These are phyloP conservation scores for Synanthedon andrenaeformis DNA, from an alignment of 2,888 invertebrate species.

Conservation along the genomic window DNA sequence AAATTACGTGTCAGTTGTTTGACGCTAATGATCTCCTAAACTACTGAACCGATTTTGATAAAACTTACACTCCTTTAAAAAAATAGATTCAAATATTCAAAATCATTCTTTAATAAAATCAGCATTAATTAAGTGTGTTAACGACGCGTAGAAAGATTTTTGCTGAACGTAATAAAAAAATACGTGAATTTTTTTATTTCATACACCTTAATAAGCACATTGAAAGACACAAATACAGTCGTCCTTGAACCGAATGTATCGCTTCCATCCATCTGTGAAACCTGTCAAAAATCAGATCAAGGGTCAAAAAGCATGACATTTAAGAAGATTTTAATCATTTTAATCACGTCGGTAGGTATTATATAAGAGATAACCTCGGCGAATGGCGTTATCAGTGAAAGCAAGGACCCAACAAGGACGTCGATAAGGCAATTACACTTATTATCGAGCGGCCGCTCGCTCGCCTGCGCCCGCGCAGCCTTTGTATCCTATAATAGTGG, in stretches of 20 bases:
- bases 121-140: too few relatives aligned
- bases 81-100: too few relatives aligned
- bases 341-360: constrained; percentile 15
- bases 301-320: constrained; percentile 27
- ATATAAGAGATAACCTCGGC: constrained; percentile 40
- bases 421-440: constrained; percentile 52
- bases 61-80: too few relatives aligned
- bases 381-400: constrained; percentile 60
- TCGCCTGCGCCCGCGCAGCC: constrained; percentile 20
- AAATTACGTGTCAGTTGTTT: too few relatives aligned
- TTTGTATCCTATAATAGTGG: constrained; percentile 14
- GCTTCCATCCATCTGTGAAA: not conserved
- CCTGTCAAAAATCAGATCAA: constrained; percentile 21
- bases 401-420: constrained; percentile 62
- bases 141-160: too few relatives aligned
- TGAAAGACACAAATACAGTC: not conserved
- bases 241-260: constrained; percentile 1
- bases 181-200: too few relatives aligned
- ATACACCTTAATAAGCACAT: not conserved
- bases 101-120: too few relatives aligned
- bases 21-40: too few relatives aligned
- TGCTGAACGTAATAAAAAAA: too few relatives aligned
- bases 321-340: constrained; percentile 17
- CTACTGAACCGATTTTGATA: too few relatives aligned
- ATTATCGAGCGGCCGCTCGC: constrained; percentile 36